Conservation (phyloP, 1,140 invertebrate genomes). For the Drosophila littoralis region DNA sequence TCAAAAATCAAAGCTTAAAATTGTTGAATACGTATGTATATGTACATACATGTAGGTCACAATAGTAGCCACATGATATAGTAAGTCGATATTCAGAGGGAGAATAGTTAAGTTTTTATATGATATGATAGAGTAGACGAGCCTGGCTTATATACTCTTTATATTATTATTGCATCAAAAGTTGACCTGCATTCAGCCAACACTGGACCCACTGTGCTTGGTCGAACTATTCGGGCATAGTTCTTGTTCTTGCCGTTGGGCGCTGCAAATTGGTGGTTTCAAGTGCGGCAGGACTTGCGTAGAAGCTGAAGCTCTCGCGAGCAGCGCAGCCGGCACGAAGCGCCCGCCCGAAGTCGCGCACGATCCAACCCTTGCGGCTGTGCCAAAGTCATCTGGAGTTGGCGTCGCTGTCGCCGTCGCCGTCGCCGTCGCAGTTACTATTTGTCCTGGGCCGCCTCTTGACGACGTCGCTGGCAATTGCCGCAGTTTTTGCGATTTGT, state of each 20-base stretch:
- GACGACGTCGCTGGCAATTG: slow-evolving; percentile 27
- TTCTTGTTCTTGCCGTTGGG: not conserved
- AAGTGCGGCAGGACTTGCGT: slow-evolving; percentile 69
- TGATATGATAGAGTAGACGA: too few relatives aligned
- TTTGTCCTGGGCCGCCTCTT: slow-evolving; percentile 44
- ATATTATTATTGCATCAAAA: too few relatives aligned
- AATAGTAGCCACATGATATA: too few relatives aligned
- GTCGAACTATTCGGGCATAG: not conserved
- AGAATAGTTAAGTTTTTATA: too few relatives aligned
- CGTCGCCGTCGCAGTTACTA: slow-evolving; percentile 38
- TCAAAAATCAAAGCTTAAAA: not conserved
- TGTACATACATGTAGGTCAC: too few relatives aligned
- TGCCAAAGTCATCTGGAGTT: slow-evolving; percentile 60
- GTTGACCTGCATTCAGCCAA: not conserved
- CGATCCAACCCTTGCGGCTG: slow-evolving; percentile 26
- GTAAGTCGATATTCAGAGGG: too few relatives aligned
- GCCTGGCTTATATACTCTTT: too few relatives aligned
- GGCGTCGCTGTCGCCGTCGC: slow-evolving; percentile 32
- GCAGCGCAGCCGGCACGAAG: slow-evolving; percentile 5
- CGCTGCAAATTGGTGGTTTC: slow-evolving; percentile 9
- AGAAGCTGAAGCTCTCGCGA: slow-evolving; percentile 58
- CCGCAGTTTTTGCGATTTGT: slow-evolving; percentile 49
- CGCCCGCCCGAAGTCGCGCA: not conserved
- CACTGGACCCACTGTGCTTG: slow-evolving; percentile 22
- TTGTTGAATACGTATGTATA: too few relatives aligned